Conservation (phyloP, 2,888 invertebrate genomes). For the Colletes collaris region DNA sequence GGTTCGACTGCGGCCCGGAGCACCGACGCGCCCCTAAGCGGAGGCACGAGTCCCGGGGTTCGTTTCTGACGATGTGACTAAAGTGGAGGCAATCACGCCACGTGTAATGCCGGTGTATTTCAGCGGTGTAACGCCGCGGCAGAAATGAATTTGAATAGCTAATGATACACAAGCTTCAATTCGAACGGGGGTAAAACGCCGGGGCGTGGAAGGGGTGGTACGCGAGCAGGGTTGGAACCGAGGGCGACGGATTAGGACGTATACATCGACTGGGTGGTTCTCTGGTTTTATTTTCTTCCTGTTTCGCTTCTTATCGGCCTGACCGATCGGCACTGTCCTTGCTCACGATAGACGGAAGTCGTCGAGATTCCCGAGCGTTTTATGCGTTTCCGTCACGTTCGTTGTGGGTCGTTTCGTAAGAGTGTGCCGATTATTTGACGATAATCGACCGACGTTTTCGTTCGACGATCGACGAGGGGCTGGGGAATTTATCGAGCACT, state of each 20-base stretch:
- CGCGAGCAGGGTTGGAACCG: not conserved
- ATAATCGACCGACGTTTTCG: not conserved
- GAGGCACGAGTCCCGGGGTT: conserved; percentile 21
- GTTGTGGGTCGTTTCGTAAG: not conserved
- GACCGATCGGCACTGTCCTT: conserved; percentile 13
- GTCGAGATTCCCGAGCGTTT: conserved; percentile 13
- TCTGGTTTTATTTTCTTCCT: conserved; percentile 7
- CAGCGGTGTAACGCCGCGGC: conserved; percentile 35
- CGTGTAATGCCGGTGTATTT: conserved; percentile 49
- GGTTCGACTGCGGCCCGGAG: conserved; percentile 19
- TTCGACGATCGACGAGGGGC: not conserved
- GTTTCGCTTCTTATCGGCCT: conserved; percentile 25
- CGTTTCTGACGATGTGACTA: conserved; percentile 53
- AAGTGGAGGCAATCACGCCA: conserved; percentile 60
- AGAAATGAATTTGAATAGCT: conserved; percentile 65
- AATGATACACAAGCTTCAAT: conserved; percentile 52
- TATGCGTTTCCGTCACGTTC: conserved; percentile 12
- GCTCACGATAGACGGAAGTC: conserved; percentile 17
- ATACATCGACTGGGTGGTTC: conserved; percentile 21
- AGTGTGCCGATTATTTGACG: not conserved
- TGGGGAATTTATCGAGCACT: not conserved
- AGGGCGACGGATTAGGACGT: conserved; percentile 35
- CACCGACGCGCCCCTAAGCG: conserved; percentile 44
- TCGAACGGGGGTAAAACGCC: conserved; percentile 26
- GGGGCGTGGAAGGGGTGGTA: conserved; percentile 21